Evolutionary conservation across 2,113 vertebrate genomes (phyloP), one percentile per base, ranked within the genome.

Genomic region (Amphiprion percula): DNA sequence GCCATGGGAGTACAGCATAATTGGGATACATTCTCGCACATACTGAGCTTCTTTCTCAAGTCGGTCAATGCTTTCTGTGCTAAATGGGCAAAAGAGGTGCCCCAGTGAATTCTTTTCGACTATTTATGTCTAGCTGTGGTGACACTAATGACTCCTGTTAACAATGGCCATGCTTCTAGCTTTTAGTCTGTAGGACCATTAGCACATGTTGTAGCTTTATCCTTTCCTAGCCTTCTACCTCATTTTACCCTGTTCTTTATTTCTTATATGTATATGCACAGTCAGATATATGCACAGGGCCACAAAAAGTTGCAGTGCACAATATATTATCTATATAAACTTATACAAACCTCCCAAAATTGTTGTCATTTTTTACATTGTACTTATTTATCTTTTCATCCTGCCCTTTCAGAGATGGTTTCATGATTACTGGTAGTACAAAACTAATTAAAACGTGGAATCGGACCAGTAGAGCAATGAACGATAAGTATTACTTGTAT

Each of bases 81-180:
- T 86, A 89, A 90, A 77, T 86, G 74, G 74, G n/a, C 10, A 67
- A 79, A 78, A 78, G 68, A 49, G 19, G 65, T 65, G 44, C 85
- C 87, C 84, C 59, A 80, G 73, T 81, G 82, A 52, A 81, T 87
- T 86, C 70, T 89, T 37, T 88, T 77, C 44, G 49, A 82, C 50
- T 50, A 60, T 76, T 87, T 88, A 77, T 82, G 70, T 79, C 80
- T 60, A 30, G 62, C 59, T 68, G 49, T 56, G 58, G 41, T 74
- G 87, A 87, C 84, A 87, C 68, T 87, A 88, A 90, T 82, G 82
- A 74, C 67, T 68, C 17, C 24, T 53, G 80, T 82, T 87, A 88
- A 85, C 77, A 68, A 77, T 71, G 39, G 52, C 50, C 60, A 77
- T 63, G 77, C 50, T 16, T 86, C 50, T 6, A 68, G 61, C 46